Base-by-base conservation (phyloP, 2,113 vertebrate species). In the Columba janthina region DNA sequence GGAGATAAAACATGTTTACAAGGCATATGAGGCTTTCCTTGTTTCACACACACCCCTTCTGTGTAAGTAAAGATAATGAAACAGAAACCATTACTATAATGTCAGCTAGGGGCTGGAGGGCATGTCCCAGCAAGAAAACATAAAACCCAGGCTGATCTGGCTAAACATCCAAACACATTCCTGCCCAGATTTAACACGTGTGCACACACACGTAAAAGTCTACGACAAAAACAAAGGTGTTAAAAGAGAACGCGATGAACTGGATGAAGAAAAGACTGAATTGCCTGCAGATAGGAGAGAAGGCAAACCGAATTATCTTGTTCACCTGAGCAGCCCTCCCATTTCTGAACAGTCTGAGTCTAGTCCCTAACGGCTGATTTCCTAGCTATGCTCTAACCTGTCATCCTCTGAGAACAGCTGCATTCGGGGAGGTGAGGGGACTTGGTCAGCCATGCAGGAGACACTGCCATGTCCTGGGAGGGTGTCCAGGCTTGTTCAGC, bases 191-290 rank as follows among this genome's bases (percentile, higher is more conserved):
- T 88, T 78, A 62, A 66, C 67, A 51, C 1, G 2, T 25, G 60
- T 36, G 9, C 12, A 21, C 28, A 29, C 67, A 71, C 38, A 61
- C n/a, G n/a, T 9, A 44, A 42, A 67, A 58, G 40, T 5, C 21
- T 16, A 9, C 72, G 76, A 82, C 89, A 81, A 60, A 73, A 92
- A 31, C 93, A 92, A 61, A 57, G 14, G 85, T 67, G 42, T 93
- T 95, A 74, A 90, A 88, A 95, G 76, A 82, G 85, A 88, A 84
- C 48, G 34, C 64, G 95, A 89, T 89, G 93, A 95, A 89, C 80
- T 67, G 84, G 53, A 19, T 72, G 85, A 90, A 94, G 90, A 65
- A 91, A 73, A 76, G 44, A 88, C 53, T 20, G 80, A 89, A 81
- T 88, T 91, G 69, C 70, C 85, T 88, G 58, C 72, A 91, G 85